These are phyloP conservation scores for Alca torda DNA, from an alignment of 2,797 vertebrate species.

Conservation along the genomic window DNA sequence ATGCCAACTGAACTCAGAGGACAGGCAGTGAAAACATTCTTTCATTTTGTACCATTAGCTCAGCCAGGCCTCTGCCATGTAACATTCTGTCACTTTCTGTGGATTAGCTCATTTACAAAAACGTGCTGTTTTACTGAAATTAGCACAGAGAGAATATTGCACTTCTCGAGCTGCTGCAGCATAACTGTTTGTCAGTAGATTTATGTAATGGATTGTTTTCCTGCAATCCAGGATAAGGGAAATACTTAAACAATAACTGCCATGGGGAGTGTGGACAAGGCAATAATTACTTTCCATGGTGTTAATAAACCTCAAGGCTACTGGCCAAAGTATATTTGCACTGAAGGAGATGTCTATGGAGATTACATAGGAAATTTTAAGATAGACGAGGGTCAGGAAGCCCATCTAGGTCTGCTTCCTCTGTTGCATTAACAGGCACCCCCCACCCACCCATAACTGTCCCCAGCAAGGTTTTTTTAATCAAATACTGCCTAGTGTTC, in stretches of 20 bases:
- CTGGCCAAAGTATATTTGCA: conserved; percentile 71
- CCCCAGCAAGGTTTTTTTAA: not conserved
- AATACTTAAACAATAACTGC: conserved; percentile 68
- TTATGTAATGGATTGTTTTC: conserved; percentile 62
- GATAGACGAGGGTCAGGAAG: conserved; percentile 66
- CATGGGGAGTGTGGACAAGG: conserved; percentile 61
- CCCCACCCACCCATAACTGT: not conserved
- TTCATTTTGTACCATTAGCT: conserved; percentile 71
- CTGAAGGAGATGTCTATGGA: conserved; percentile 63
- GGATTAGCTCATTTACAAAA: conserved; percentile 72
- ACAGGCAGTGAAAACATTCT: conserved; percentile 67
- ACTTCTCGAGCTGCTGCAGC: conserved; percentile 31
- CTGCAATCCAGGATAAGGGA: conserved; percentile 68
- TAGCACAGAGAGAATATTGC: conserved; percentile 48
- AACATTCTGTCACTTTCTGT: conserved; percentile 69
- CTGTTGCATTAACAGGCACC: not conserved
- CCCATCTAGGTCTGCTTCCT: conserved; percentile 57
- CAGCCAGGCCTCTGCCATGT: conserved; percentile 66
- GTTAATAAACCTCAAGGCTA: conserved; percentile 73
- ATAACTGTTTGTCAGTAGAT: conserved; percentile 42
- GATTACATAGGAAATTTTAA: conserved; percentile 74
- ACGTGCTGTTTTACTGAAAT: conserved; percentile 37
- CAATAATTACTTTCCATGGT: conserved; percentile 60
- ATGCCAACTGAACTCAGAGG: conserved; percentile 62
- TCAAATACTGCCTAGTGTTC: not conserved